Evolutionary conservation across 2,797 vertebrate genomes (phyloP).

Genomic region (Amblyraja radiata): DNA sequence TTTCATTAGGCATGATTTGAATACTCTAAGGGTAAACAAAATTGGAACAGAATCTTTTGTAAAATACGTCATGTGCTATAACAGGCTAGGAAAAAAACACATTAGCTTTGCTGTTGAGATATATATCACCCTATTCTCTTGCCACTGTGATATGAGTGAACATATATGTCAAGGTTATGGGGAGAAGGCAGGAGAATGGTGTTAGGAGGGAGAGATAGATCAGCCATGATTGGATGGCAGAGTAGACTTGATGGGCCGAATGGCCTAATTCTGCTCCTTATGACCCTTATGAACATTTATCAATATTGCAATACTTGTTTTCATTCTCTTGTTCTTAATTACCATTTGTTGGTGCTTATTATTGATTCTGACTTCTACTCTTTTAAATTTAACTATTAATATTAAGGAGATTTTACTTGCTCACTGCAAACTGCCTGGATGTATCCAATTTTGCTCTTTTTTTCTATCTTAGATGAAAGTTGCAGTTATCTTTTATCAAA

Average conservation of each 20-base stretch:
- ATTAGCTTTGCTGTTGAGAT: neutral
- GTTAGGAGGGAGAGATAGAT: too few relatives aligned
- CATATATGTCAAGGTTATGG: too few relatives aligned
- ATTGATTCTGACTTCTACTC: neutral
- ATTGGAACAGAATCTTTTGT: neutral
- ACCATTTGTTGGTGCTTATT: neutral
- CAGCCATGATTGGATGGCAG: too few relatives aligned
- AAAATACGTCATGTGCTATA: neutral
- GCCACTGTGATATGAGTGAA: too few relatives aligned
- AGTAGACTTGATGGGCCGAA: too few relatives aligned
- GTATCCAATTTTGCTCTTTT: neutral
- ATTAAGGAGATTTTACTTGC: neutral
- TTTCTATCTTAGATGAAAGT: neutral
- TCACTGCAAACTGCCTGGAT: neutral
- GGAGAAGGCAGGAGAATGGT: too few relatives aligned
- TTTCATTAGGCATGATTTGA: too few relatives aligned
- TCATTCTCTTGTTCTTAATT: neutral
- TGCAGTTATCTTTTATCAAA: neutral
- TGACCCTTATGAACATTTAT: neutral
- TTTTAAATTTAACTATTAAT: neutral
- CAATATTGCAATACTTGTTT: neutral
- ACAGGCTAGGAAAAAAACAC: neutral
- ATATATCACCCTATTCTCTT: neutral
- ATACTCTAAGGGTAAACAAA: neutral
- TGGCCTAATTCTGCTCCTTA: too few relatives aligned